Percentiles rank a stretch among this genome's conserved stretches.
Conservation (phyloP, 2,888 invertebrate genomes). For the Xylota sylvarum region DNA sequence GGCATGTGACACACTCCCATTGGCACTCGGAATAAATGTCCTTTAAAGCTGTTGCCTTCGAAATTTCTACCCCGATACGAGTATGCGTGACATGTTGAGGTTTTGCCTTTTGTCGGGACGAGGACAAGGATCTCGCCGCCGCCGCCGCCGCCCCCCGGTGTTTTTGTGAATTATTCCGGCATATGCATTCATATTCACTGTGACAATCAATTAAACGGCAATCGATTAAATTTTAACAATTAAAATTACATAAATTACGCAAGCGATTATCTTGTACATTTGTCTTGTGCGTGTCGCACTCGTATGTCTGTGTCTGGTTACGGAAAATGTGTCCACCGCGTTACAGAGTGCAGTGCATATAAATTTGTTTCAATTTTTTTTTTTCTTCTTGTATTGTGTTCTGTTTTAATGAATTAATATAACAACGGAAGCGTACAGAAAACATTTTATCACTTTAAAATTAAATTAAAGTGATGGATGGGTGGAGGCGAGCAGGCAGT, state of each 20-base stretch:
- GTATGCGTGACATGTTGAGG: conserved; percentile 62
- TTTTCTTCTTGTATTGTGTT: conserved; percentile 4
- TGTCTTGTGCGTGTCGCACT: conserved; percentile 73
- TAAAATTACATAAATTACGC: conserved; percentile 77
- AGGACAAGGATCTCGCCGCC: conserved; percentile 3
- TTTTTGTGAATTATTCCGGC: conserved; percentile 34
- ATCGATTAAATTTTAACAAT: conserved; percentile 77
- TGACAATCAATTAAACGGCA: conserved; percentile 75
- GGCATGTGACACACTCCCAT: conserved; percentile 55
- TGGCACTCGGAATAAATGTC: conserved; percentile 28
- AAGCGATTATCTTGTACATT: conserved; percentile 76
- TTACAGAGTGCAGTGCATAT: background rate
- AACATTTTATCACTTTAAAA: conserved; percentile 75
- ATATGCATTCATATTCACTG: conserved; percentile 73
- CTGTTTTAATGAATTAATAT: conserved; percentile 58
- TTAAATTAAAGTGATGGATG: conserved; percentile 76
- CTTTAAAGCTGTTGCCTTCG: conserved; percentile 60
- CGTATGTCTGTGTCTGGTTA: conserved; percentile 40
- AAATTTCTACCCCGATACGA: background rate
- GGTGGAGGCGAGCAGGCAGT: conserved; percentile 2
- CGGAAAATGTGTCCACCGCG: conserved; percentile 31
- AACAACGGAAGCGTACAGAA: conserved; percentile 51
- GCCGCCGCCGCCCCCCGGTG: too few species aligned
- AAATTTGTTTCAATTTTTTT: conserved; percentile 57
- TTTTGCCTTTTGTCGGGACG: conserved; percentile 46